Base-by-base conservation (phyloP, 2,888 invertebrate species). In the Caenorhabditis japonica region DNA sequence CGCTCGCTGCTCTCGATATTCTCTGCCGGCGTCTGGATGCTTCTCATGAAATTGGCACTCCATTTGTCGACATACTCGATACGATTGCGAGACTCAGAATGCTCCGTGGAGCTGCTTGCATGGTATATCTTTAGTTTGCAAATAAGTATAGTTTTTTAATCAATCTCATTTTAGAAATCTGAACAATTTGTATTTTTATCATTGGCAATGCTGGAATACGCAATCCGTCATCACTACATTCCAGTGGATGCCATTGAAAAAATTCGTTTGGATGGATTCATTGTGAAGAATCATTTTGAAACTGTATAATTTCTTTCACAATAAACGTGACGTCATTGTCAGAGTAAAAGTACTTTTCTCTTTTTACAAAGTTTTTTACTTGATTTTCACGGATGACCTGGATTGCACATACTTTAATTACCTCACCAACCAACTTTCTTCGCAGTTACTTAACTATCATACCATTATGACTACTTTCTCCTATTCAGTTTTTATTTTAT, bases 1-100 rank as follows among this genome's bases (percentile, higher is more conserved):
- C 76, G 8, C 8, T 84, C 25, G 83, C 62, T 5, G 81, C 82
- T 3, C 61, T 84, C 17, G 84, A 84, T 66, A 82, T 84, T 66
- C 68, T 81, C 33, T 70, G 66, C 51, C 71, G 62, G 8, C 79
- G 78, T 55, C 70, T 84, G 38, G 79, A 83, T 38, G 75, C 69
- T n/a, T 76, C 79, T 4, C 39, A 30, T 44, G 60, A 36, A 36
- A 23, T 43, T 10, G 76, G 49, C 17, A 62, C 75, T 7, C 75
- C 83, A 12, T 53, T 74, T 43, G 55, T 69, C 36, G 82, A 84
- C 58, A 77, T 84, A 27, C 61, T 75, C 19, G 80, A 84, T 47
- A 81, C 81, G 5, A 81, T 84, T 8, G 69, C 80, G 21, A 39
- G 77, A 19, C 52, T 83, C 8, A 62, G 84, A 36, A 77, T 78